A percentile compares a stretch with the other conserved stretches of the same genome.
phyloP scores from a whole-genome alignment of 2,797 vertebrate species.

The Poecilia wingei region DNA sequence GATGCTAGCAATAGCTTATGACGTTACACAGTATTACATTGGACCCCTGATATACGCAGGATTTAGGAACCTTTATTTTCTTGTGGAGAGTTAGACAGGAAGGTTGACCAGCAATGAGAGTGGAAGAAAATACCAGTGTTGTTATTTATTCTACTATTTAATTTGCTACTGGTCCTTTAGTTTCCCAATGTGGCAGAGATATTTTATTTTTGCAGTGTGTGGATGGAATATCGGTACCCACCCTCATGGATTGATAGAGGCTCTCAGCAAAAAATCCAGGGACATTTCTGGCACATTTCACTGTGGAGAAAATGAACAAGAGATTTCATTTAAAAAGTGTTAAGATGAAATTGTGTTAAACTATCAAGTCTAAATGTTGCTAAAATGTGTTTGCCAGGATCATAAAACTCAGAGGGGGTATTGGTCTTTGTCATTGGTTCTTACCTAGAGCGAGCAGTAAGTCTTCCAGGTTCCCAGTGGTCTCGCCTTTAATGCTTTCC shows the following conservation, averaged over 20 bases:
- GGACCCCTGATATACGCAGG: neutral
- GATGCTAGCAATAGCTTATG: neutral
- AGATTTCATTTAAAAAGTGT: neutral
- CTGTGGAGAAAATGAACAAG: slow-evolving; percentile 66
- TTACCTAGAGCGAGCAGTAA: slow-evolving; percentile 91
- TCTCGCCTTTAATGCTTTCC: slow-evolving; percentile 91
- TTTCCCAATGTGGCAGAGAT: neutral
- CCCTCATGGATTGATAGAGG: slow-evolving; percentile 90
- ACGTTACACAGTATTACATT: neutral
- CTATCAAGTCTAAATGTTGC: slow-evolving; percentile 6
- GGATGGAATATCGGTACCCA: slow-evolving; percentile 53
- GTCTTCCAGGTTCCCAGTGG: slow-evolving; percentile 88
- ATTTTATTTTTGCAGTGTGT: neutral
- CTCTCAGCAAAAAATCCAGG: slow-evolving; percentile 90
- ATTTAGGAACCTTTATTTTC: neutral
- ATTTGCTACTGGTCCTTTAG: neutral
- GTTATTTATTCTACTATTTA: neutral
- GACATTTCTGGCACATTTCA: slow-evolving; percentile 88
- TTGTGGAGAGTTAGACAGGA: neutral
- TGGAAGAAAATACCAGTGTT: neutral
- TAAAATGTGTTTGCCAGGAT: slow-evolving; percentile 1
- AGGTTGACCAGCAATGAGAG: neutral
- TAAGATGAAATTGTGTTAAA: slow-evolving; percentile 4
- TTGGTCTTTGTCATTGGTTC: slow-evolving; percentile 20
- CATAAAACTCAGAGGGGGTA: neutral